These are phyloP conservation scores for Spodoptera picta DNA, from an alignment of 2,888 invertebrate species.

Conservation along the genomic window DNA sequence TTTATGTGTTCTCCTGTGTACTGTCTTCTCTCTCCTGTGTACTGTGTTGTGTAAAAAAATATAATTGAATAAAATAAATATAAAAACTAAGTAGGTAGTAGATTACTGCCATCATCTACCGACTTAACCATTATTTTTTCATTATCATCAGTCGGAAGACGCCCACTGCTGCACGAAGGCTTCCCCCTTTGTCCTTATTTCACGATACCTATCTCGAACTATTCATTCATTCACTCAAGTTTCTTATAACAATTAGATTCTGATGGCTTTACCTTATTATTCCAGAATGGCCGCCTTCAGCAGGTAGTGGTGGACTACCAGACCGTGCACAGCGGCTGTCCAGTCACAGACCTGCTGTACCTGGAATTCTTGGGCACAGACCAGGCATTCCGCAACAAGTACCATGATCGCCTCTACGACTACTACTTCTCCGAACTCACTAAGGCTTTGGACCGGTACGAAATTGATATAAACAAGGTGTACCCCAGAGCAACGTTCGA, in stretches of 20 bases:
- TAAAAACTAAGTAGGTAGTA: no score
- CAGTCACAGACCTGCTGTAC: constrained; percentile 66
- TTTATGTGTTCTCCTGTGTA: no score
- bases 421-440: constrained; percentile 63
- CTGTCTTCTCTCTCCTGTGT: no score
- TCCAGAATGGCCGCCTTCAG: constrained; percentile 57
- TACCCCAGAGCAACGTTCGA: constrained; percentile 67
- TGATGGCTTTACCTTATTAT: constrained; percentile 4
- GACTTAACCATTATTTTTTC: no score
- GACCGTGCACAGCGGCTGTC: constrained; percentile 64
- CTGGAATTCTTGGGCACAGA: constrained; percentile 69
- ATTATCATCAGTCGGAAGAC: no score
- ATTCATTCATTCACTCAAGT: background rate
- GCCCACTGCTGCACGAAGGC: no score
- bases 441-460: constrained; percentile 53
- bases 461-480: constrained; percentile 58
- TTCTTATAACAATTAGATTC: constrained; percentile 8
- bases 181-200: no score
- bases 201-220: no score
- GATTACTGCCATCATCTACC: no score
- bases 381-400: constrained; percentile 63
- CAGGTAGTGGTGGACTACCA: constrained; percentile 69
- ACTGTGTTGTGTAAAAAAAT: no score
- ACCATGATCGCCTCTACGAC: constrained; percentile 62
- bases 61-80: no score